These are phyloP conservation scores for Pseudopodoces humilis DNA, from an alignment of 2,113 vertebrate species.

Conservation along the genomic window DNA sequence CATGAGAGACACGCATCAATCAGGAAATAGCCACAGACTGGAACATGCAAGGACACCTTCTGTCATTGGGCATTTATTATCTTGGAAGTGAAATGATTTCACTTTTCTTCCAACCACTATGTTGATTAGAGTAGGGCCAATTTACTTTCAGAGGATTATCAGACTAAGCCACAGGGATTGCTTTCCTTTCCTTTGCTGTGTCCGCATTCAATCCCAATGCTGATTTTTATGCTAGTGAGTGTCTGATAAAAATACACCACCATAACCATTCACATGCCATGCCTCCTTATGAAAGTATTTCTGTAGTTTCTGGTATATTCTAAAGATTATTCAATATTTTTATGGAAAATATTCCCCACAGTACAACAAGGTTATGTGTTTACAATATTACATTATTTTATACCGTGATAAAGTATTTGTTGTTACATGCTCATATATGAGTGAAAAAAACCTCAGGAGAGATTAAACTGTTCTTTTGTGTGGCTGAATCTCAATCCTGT, in stretches of 20 bases:
- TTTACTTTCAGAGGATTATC: slow-evolving; percentile 66
- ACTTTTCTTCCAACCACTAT: slow-evolving; percentile 44
- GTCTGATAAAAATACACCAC: background rate
- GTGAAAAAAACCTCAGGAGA: background rate
- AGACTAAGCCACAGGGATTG: slow-evolving; percentile 38
- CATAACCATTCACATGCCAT: accelerated
- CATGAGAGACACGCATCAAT: accelerated
- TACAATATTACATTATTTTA: background rate
- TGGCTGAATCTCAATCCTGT: too few relatives aligned
- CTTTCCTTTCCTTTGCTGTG: slow-evolving; percentile 50
- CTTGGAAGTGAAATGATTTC: slow-evolving; percentile 38
- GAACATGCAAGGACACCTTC: background rate
- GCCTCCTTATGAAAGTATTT: background rate
- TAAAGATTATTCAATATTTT: background rate
- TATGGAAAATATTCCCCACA: background rate
- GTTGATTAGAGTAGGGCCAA: slow-evolving; percentile 58
- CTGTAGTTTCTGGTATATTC: background rate
- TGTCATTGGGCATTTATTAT: background rate
- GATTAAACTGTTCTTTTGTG: background rate
- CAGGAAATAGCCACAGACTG: background rate
- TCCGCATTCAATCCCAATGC: background rate
- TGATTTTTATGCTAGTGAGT: background rate
- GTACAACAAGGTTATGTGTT: background rate
- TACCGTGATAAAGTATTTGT: background rate
- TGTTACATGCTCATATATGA: accelerated